Conservation (phyloP, 2,113 vertebrate genomes). For the Vidua macroura region DNA sequence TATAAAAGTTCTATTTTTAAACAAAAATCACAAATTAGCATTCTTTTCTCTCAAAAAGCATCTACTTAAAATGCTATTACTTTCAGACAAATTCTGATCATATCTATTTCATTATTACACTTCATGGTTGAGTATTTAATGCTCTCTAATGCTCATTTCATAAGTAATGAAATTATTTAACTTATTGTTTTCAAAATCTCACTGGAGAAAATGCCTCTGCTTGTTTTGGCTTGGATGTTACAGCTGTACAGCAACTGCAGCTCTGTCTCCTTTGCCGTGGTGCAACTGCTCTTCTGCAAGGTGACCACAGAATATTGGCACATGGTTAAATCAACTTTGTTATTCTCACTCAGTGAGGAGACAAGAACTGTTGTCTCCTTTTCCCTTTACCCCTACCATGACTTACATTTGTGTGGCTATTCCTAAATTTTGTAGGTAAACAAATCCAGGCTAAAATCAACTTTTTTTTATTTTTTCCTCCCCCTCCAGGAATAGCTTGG, state of each 20-base stretch:
- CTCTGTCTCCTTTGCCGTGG: rapidly evolving
- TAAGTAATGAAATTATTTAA: not conserved
- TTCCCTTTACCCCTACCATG: not conserved
- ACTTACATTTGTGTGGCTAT: not conserved
- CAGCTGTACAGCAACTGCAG: not conserved
- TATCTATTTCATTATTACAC: not conserved
- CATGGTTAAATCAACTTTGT: not conserved
- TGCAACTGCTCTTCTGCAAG: not conserved
- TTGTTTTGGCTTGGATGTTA: not conserved
- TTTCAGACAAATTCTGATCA: not conserved
- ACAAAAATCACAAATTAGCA: not conserved
- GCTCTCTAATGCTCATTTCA: not conserved
- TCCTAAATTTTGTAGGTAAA: not conserved
- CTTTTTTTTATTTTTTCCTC: rapidly evolving
- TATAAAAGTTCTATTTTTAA: not conserved
- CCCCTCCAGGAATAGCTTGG: not conserved
- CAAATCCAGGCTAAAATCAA: not conserved
- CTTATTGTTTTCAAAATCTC: not conserved
- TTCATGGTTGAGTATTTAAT: not conserved
- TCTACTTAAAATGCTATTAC: not conserved
- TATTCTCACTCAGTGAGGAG: not conserved
- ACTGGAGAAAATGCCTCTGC: not conserved
- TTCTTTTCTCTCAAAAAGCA: not conserved
- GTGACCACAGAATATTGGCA: not conserved
- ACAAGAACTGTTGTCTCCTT: not conserved